Evolutionary conservation across 1,140 invertebrate species (phyloP).

Genomic region (Orius insidiosus): DNA sequence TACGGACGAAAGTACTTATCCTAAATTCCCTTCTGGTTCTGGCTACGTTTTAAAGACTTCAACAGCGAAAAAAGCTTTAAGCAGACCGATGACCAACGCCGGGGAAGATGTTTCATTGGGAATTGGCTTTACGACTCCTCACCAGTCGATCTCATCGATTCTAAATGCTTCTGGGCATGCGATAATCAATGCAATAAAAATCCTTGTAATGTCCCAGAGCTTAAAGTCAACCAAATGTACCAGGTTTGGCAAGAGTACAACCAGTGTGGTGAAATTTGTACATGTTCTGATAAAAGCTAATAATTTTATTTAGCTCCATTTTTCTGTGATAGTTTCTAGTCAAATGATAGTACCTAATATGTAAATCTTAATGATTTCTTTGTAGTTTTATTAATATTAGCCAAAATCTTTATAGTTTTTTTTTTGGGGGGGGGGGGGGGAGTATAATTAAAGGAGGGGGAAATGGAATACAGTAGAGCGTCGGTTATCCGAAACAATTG

Average conservation of each 20-base stretch:
- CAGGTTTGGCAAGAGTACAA: neutral
- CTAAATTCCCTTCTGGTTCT: neutral
- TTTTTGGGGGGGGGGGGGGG: too few species aligned
- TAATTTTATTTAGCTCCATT: too few species aligned
- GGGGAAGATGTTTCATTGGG: neutral
- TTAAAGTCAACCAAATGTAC: neutral
- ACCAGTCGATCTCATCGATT: neutral
- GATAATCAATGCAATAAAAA: neutral
- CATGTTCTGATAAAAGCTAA: neutral
- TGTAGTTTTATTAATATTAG: too few species aligned
- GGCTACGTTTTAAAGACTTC: neutral
- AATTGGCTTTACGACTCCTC: neutral
- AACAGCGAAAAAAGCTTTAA: neutral
- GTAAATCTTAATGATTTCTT: too few species aligned
- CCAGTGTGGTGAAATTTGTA: neutral
- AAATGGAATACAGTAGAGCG: too few species aligned
- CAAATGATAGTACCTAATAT: too few species aligned
- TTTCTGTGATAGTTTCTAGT: too few species aligned
- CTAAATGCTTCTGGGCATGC: neutral
- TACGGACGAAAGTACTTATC: neutral
- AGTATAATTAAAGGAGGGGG: too few species aligned
- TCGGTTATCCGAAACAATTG: too few species aligned
- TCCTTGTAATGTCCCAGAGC: conserved; percentile 1
- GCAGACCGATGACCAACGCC: neutral
- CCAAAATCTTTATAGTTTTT: too few species aligned